Base-by-base conservation (phyloP, 2,888 invertebrate genomes). In the Andrena bicolor region DNA sequence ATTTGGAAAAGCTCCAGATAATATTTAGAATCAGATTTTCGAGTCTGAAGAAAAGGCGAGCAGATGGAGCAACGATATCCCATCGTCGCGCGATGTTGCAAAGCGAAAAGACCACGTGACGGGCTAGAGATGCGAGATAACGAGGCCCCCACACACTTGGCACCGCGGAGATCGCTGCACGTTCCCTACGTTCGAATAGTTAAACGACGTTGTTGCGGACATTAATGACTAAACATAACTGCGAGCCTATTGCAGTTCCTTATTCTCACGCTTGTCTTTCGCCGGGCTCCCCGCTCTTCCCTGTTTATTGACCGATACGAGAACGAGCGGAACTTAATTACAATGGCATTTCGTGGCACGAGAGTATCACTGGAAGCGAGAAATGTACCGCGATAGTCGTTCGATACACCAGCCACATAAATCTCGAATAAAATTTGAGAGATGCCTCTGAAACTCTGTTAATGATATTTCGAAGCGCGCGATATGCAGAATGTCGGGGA, bases 181-280 rank as follows among this genome's bases (percentile, higher is more conserved):
- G 41, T 63, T 74, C 10, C 7, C 64, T 74, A 13, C 10, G 26
- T 60, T 64, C 48, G 65, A 51, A 70, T 73, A 73, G 75, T 69
- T 64, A 75, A 86, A 78, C 80, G 80, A 73, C 72, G 77, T 48
- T 72, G 49, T 71, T 63, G 77, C 80, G 56, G 73, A 76, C 80
- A 75, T 77, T 83, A 86, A 85, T 80, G 83, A 80, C 66, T 60
- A 58, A 82, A 80, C 76, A 58, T 78, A 72, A 72, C 72, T 72
- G 61, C 41, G 30, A 58, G 51, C 60, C 58, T 51, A 68, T 74
- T 30, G 71, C 71, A 48, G 75, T 78, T 66, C 30, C 63, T 78
- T 73, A 76, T 85, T 85, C 82, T 85, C 77, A 77, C 82, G 77
- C 76, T 66, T 75, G 68, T 78, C 82, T 78, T 72, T 74, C 72